Percentiles rank a stretch among this genome's conserved stretches.
phyloP scores from a whole-genome alignment of 2,113 vertebrate species.

The Candoia aspera region DNA sequence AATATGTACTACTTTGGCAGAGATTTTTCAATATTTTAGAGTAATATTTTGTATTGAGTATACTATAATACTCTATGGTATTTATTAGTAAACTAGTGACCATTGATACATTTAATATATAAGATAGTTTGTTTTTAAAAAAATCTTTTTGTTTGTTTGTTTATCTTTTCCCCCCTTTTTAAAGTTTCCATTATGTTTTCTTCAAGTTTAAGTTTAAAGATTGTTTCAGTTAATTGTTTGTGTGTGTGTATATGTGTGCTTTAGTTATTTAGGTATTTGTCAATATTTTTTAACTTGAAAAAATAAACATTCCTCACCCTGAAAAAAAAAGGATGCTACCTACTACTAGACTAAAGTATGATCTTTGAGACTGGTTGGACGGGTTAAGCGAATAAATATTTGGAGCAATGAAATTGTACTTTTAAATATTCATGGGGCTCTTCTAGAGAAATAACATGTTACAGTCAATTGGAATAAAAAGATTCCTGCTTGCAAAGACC shows the following conservation, averaged over 20 bases:
- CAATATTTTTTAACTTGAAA: neutral
- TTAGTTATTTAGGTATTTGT: neutral
- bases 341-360: neutral
- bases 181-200: neutral
- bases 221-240: neutral
- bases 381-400: neutral
- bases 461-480: neutral
- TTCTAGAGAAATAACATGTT: slow-evolving; percentile 9
- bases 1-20: neutral
- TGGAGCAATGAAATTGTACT: neutral
- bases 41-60: neutral
- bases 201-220: neutral
- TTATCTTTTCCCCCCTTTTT: neutral
- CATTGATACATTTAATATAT: neutral
- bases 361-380: neutral
- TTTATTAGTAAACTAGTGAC: neutral
- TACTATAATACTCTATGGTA: neutral
- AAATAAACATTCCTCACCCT: neutral
- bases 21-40: neutral
- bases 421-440: neutral
- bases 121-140: neutral
- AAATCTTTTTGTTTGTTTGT: neutral
- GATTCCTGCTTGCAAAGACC: neutral
- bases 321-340: neutral
- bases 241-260: neutral